These are phyloP conservation scores for Onychomys arenicola DNA, from an alignment of 2,797 vertebrate species.

Conservation along the genomic window DNA sequence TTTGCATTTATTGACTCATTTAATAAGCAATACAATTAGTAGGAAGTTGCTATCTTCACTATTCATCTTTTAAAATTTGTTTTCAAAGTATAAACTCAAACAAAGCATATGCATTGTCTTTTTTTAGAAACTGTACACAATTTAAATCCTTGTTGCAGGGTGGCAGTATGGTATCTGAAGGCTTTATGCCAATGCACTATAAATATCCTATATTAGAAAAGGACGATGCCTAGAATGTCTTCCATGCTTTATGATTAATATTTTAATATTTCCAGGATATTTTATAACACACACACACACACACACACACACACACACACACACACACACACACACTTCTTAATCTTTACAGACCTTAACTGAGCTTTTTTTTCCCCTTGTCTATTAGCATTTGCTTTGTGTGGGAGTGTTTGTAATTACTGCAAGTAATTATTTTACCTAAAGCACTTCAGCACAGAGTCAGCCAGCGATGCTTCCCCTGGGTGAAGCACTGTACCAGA, in stretches of 20 bases:
- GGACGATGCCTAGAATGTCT: background rate
- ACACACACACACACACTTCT: background rate
- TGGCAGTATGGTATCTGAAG: fast-evolving
- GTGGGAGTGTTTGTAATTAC: constrained; percentile 74
- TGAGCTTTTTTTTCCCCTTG: background rate
- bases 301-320: background rate
- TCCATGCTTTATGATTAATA: background rate
- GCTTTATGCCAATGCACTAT: background rate
- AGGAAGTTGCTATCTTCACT: background rate
- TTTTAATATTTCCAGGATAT: background rate
- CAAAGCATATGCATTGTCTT: background rate
- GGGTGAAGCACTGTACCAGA: constrained; percentile 60
- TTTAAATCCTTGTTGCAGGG: background rate
- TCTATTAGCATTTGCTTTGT: constrained; percentile 59
- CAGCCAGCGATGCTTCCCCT: constrained; percentile 56
- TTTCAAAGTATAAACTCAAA: background rate
- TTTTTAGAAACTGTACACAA: background rate
- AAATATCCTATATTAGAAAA: background rate
- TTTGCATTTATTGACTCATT: background rate
- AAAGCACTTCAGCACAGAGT: constrained; percentile 67
- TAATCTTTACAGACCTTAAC: background rate
- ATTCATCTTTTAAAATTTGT: background rate
- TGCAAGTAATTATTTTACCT: constrained; percentile 76
- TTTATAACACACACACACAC: background rate
- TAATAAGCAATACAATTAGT: background rate